Base-by-base conservation (phyloP, 2,113 vertebrate species). In the Opisthocomus hoazin region DNA sequence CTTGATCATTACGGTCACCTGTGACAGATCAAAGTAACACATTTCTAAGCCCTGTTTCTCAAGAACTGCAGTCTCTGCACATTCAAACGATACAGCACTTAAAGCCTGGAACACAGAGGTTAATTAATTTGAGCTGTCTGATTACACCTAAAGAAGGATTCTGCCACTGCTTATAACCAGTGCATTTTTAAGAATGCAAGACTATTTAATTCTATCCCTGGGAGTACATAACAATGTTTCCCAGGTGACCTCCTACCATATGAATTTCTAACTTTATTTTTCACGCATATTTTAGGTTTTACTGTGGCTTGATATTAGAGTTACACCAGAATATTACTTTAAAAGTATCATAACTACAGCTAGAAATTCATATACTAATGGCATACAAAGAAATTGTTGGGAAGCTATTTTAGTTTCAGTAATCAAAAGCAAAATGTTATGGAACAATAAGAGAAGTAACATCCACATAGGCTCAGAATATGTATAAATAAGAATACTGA, bases 281-380 rank as follows among this genome's bases (percentile, higher is more conserved):
- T 64, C 68, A 73, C 24, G 21, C 39, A 1, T 27, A 37, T 92
- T 86, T 73, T 60, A 79, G 20, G 27, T 54, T 89, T 88, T 86
- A 63, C 15, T 78, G 32, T 77, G 50, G n/a, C 23, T 61, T 63
- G 46, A n/a, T 68, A 66, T 64, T 27, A 79, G 30, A 71, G 15
- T 56, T 91, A 68, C 18, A 37, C 4, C 9, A 43, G 20, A 57
- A 50, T 53, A 82, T 60, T 76, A 76, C 27, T 85, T 76, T 5
- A 2, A 14, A 64, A 74, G n/a, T 45, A 12, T 64, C n/a, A 46
- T 6, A 68, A 32, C 45, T 48, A 57, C 53, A 79, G 48, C 46
- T 36, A 58, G 18, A 86, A 94, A 84, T n/a, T 65, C 14, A 58
- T 46, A 84, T 87, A 54, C 43, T 84, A 94, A 78, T 29, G 78